Evolutionary conservation across 2,888 invertebrate genomes (phyloP).

Genomic region (Patella depressa): DNA sequence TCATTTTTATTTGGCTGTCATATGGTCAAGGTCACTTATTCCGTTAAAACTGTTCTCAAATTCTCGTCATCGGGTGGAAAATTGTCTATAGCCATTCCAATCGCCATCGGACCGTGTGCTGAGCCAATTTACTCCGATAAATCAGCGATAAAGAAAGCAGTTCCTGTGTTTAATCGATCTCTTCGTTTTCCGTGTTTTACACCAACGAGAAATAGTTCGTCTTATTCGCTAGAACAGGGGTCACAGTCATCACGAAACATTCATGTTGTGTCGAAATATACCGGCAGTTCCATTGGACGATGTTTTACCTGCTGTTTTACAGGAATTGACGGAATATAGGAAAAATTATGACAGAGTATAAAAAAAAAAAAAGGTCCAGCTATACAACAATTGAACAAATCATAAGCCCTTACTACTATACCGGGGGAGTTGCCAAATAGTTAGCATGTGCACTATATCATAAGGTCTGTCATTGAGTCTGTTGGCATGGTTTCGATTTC

Average conservation of each 20-base stretch:
- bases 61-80: constrained; percentile 56
- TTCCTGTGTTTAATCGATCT: constrained; percentile 59
- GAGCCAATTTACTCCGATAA: constrained; percentile 45
- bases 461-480: too few species aligned
- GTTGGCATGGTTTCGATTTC: too few species aligned
- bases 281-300: constrained; percentile 28
- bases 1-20: constrained; percentile 52
- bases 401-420: too few species aligned
- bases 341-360: too few species aligned
- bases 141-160: constrained; percentile 37
- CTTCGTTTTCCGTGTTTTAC: constrained; percentile 61
- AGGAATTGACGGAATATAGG: too few species aligned
- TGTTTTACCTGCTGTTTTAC: constrained; percentile 33
- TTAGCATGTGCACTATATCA: too few species aligned
- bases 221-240: constrained; percentile 7
- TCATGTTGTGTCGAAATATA: constrained; percentile 34
- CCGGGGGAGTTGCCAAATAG: too few species aligned
- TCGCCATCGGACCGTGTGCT: constrained; percentile 54
- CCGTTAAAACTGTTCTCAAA: constrained; percentile 47
- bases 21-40: constrained; percentile 52
- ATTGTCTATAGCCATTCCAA: constrained; percentile 54
- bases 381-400: too few species aligned
- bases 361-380: too few species aligned
- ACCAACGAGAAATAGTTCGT: constrained; percentile 17
- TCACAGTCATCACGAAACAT: constrained; percentile 29